Evolutionary conservation across 1,140 invertebrate genomes (phyloP).

Genomic region (Meloidogyne hapla): DNA sequence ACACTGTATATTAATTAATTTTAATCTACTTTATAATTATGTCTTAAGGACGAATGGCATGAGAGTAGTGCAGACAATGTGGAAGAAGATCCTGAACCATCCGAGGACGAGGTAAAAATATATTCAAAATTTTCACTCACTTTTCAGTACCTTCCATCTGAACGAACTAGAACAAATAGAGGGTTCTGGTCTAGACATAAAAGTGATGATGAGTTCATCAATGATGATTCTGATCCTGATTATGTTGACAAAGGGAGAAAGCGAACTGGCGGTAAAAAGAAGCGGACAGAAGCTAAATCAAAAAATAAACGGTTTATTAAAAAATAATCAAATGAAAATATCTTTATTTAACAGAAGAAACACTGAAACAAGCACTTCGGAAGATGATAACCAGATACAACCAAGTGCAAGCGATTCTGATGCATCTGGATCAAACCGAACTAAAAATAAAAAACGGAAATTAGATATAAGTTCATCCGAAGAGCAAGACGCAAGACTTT

Average conservation of each 20-base stretch:
- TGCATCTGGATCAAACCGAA: constrained; percentile 3
- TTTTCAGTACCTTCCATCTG: constrained; percentile 34
- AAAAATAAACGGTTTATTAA: not conserved
- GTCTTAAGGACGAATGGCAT: constrained; percentile 14
- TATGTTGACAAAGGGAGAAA: not conserved
- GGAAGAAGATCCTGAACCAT: constrained; percentile 40
- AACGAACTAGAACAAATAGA: constrained; percentile 18
- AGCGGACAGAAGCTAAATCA: not conserved
- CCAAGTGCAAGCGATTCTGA: constrained; percentile 5
- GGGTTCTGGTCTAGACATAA: constrained; percentile 10
- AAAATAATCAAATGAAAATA: not conserved
- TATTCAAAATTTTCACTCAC: not conserved
- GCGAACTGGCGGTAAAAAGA: not conserved
- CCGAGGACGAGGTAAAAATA: constrained; percentile 30
- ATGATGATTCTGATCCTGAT: constrained; percentile 27
- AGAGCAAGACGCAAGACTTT: not conserved
- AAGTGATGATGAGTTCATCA: constrained; percentile 32
- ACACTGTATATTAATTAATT: constrained; percentile 27
- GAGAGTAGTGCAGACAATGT: constrained; percentile 31
- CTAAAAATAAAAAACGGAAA: constrained; percentile 1
- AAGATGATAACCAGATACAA: constrained; percentile 13
- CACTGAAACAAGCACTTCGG: constrained; percentile 6
- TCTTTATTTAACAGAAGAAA: not conserved
- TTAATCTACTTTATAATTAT: not conserved
- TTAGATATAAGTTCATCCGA: constrained; percentile 6